Evolutionary conservation across 2,888 invertebrate genomes (phyloP).

Genomic region (Xanthorhoe spadicearia): DNA sequence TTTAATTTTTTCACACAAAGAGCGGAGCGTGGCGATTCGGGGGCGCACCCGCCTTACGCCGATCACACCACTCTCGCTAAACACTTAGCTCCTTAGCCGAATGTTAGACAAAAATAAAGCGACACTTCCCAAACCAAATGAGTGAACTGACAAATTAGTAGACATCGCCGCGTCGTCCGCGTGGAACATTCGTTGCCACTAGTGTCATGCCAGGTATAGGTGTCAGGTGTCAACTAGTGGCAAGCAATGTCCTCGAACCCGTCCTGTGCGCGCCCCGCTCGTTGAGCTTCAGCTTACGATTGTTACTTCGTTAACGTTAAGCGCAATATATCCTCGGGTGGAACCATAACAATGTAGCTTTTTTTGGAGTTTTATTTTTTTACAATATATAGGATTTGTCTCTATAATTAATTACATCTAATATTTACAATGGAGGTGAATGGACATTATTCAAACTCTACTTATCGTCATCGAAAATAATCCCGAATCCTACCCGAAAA

Average conservation of each 20-base stretch:
- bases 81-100: constrained; percentile 73
- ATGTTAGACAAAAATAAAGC: constrained; percentile 77
- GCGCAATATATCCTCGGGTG: constrained; percentile 70
- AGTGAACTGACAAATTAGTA: constrained; percentile 71
- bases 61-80: constrained; percentile 72
- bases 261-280: constrained; percentile 50
- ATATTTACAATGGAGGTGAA: constrained; percentile 85
- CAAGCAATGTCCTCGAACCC: not conserved
- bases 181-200: constrained; percentile 15
- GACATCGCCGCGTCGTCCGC: constrained; percentile 51
- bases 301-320: constrained; percentile 70
- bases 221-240: too few species aligned
- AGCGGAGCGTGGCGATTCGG: constrained; percentile 60
- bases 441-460: constrained; percentile 81
- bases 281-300: constrained; percentile 65
- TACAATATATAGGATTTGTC: constrained; percentile 85
- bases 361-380: constrained; percentile 83
- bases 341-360: constrained; percentile 81
- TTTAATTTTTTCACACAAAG: constrained; percentile 80
- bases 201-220: too few species aligned
- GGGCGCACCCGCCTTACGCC: constrained; percentile 53
- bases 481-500: constrained; percentile 82
- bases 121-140: constrained; percentile 75
- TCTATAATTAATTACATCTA: constrained; percentile 84
- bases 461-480: constrained; percentile 72